Conservation (phyloP, 1,140 invertebrate genomes). For the Colletes gigas region DNA sequence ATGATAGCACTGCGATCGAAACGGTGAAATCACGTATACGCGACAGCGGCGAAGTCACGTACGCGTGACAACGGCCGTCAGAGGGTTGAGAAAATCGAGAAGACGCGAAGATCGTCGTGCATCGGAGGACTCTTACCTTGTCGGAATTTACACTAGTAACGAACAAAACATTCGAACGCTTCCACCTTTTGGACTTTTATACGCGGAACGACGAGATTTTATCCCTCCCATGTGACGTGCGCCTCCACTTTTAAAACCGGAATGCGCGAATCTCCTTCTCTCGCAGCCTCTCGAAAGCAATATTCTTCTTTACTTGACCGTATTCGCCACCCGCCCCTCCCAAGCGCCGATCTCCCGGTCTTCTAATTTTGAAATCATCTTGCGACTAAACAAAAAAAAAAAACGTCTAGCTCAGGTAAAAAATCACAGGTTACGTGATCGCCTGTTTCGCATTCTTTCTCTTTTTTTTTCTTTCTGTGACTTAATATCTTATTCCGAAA, state of each 20-base stretch:
- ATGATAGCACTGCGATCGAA: no score
- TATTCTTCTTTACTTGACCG: neutral
- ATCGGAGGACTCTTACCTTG: slow-evolving; percentile 9
- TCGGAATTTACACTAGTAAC: neutral
- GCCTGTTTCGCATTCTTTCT: no score
- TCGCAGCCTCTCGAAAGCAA: neutral
- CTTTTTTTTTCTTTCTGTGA: no score
- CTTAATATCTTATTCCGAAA: no score
- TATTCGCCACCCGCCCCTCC: neutral
- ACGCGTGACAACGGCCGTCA: no score
- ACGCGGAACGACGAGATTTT: neutral
- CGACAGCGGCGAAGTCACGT: no score
- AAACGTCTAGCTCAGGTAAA: no score
- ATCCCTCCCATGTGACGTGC: neutral
- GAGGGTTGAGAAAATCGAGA: neutral
- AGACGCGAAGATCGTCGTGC: neutral
- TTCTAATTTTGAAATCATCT: neutral
- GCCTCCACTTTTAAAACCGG: slow-evolving; percentile 12
- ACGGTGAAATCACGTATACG: no score
- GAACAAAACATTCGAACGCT: slow-evolving; percentile 3
- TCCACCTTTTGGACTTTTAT: slow-evolving; percentile 6
- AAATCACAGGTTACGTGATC: no score
- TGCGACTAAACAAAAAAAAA: neutral
- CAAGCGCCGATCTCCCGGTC: neutral
- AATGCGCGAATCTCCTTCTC: slow-evolving; percentile 22